Conservation (phyloP, 2,797 vertebrate species). For the Argyrosomus regius region DNA sequence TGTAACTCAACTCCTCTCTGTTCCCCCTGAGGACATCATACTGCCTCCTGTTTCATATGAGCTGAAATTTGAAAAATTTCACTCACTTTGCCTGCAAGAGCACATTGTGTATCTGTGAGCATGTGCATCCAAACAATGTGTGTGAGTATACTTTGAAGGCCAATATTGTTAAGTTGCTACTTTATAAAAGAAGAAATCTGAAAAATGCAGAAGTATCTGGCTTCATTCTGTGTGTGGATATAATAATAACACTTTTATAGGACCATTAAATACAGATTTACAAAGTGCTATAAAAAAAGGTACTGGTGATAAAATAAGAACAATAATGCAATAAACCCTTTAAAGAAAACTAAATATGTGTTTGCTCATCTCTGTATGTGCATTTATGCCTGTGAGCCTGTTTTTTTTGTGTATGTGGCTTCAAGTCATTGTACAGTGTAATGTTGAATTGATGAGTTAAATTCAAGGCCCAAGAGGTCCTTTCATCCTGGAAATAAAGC, state of each 20-base stretch:
- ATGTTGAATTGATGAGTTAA: not conserved
- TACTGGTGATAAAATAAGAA: not conserved
- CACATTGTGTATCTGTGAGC: not conserved
- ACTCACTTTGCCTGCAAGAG: slow-evolving; percentile 8
- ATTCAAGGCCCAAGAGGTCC: not conserved
- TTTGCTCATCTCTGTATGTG: not conserved
- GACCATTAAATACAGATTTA: not conserved
- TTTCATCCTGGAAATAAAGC: not conserved
- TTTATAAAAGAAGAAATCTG: slow-evolving; percentile 19
- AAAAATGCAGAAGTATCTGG: slow-evolving; percentile 16
- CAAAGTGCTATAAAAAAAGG: not conserved
- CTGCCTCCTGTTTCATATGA: slow-evolving; percentile 43
- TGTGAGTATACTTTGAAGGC: slow-evolving; percentile 12
- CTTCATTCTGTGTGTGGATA: not conserved
- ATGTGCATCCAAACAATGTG: not conserved
- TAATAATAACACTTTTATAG: not conserved
- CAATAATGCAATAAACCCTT: not conserved
- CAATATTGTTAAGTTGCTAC: not conserved
- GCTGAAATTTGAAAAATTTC: slow-evolving; percentile 45
- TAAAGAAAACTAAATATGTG: not conserved
- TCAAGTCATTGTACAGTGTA: not conserved
- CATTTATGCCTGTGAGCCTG: not conserved
- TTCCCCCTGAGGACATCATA: slow-evolving; percentile 46
- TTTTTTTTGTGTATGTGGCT: not conserved
- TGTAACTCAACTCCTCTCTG: slow-evolving; percentile 56